A percentile compares a stretch with the other conserved stretches of the same genome.
These are phyloP conservation scores for Echinometra lucunter DNA, from an alignment of 53 echinoderm and acorn worm species.

Conservation along the genomic window DNA sequence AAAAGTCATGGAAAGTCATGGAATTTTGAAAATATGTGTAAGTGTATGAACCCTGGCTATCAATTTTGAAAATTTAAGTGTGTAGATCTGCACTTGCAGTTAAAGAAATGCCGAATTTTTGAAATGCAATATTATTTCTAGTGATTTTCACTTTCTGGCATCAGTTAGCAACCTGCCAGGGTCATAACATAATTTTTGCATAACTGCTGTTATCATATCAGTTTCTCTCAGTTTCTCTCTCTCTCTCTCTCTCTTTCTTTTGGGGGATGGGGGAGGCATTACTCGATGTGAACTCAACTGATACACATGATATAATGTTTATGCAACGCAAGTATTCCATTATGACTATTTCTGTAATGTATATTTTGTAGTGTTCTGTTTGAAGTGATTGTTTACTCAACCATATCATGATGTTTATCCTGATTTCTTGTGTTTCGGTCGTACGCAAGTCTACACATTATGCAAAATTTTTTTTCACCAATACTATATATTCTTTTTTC, in stretches of 20 bases:
- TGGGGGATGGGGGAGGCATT: not conserved
- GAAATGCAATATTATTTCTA: no score
- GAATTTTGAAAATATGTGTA: no score
- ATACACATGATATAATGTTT: not conserved
- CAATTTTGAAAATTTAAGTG: no score
- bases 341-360: not conserved
- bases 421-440: not conserved
- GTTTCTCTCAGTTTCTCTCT: not conserved
- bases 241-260: not conserved
- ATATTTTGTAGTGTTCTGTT: not conserved
- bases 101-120: no score
- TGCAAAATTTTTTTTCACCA: not conserved
- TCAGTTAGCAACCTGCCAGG: no score
- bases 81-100: no score
- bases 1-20: no score
- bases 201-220: not conserved
- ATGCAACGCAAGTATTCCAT: not conserved
- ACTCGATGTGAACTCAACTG: not conserved
- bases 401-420: conserved; percentile 7
- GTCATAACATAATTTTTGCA: not conserved
- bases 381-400: not conserved
- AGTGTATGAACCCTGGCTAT: no score
- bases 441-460: not conserved
- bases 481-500: not conserved
- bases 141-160: no score